These are phyloP conservation scores for Recurvirostra avosetta DNA, from an alignment of 2,113 vertebrate species.

Conservation along the genomic window DNA sequence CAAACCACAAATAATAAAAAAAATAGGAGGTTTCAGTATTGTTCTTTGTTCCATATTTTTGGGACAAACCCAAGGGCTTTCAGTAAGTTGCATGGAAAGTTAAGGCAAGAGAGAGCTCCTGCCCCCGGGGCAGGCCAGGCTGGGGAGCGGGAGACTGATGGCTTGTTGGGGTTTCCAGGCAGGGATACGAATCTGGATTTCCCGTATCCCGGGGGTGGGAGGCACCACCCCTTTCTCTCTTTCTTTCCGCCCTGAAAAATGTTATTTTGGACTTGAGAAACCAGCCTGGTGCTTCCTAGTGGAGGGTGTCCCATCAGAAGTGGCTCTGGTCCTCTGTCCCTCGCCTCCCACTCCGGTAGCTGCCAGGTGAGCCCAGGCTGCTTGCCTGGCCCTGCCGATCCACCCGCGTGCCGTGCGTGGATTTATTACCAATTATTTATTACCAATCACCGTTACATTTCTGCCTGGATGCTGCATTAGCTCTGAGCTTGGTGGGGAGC, in stretches of 20 bases:
- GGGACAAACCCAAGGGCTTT: background rate
- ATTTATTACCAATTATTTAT: background rate
- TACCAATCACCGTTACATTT: accelerated
- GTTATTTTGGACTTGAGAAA: background rate
- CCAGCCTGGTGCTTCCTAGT: background rate
- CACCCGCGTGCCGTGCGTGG: background rate
- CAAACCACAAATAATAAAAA: background rate
- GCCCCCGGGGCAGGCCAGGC: background rate
- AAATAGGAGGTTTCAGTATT: background rate
- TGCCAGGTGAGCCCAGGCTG: background rate
- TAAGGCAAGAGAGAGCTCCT: background rate
- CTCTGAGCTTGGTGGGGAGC: background rate
- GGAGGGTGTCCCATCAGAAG: background rate
- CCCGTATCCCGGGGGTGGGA: background rate
- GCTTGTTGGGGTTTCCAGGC: background rate
- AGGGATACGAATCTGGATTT: background rate
- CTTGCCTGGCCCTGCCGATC: background rate
- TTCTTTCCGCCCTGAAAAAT: background rate
- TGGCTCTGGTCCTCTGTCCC: background rate
- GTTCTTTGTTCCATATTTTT: background rate
- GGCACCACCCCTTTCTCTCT: background rate
- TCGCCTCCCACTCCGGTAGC: accelerated
- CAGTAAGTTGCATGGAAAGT: background rate
- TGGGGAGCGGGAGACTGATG: no score
- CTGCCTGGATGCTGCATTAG: background rate